Percentiles rank a stretch among this genome's conserved stretches.
Conservation (phyloP, 2,797 vertebrate genomes). For the Rhynchotus rufescens region DNA sequence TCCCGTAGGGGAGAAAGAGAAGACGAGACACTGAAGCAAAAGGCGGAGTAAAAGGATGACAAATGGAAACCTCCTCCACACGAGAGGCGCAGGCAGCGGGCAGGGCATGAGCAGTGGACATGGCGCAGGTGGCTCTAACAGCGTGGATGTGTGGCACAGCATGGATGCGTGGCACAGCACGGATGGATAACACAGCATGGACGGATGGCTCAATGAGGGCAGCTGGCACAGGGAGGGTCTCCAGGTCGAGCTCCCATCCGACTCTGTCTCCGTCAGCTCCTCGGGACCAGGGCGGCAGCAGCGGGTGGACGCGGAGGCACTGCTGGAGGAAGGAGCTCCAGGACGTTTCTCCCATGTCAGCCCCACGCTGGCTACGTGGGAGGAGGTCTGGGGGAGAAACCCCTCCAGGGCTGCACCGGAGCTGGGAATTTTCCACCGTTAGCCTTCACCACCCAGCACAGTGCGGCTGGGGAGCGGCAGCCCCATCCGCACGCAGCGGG, state of each 20-base stretch:
- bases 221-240: too few species aligned
- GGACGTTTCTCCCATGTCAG: not conserved
- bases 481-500: too few species aligned
- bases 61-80: not conserved
- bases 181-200: too few species aligned
- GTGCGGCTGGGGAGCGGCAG: not conserved
- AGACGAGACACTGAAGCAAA: constrained; percentile 13
- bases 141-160: too few species aligned
- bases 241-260: too few species aligned
- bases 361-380: not conserved
- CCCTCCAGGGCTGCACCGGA: not conserved
- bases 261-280: too few species aligned
- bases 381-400: not conserved
- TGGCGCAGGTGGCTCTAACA: too few species aligned
- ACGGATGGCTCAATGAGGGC: too few species aligned
- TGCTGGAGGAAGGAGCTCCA: not conserved
- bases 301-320: too few species aligned
- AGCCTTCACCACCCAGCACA: constrained; percentile 39
- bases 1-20: not conserved
- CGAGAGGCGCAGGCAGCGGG: not conserved
- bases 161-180: too few species aligned
- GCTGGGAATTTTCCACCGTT: constrained; percentile 8
- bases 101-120: too few species aligned
- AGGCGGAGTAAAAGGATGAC: not conserved
- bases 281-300: too few species aligned